Evolutionary conservation across 2,888 invertebrate species (phyloP), one percentile per base, ranked within the genome.

Genomic region (Ryuthela nishihirai): DNA sequence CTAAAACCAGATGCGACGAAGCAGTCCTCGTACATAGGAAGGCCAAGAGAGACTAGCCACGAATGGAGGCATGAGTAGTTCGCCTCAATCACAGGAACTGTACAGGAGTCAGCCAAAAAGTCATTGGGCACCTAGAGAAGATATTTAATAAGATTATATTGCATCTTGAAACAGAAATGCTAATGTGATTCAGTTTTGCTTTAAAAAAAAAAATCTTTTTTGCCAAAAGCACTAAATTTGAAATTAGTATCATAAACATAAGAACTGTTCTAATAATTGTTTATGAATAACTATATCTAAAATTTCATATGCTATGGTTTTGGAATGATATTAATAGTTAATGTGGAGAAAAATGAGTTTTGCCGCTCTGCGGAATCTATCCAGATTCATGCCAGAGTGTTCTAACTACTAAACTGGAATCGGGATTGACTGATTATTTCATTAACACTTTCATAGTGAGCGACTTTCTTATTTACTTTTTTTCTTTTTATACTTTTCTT

Each of bases 11-110:
- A 49, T 10, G 52, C 49, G 12, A 29, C 40, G 20, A 66, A 54
- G 20, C 45, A 47, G 12, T 29, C 21, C 36, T 55, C 66, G 65
- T 74, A 74, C 73, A 74, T 74, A 7, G 74, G 74, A 45, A 74
- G 67, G 25, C 74, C 74, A 29, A 73, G 69, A 25, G 73, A 73
- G 21, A 68, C 68, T 29, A 74, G 70, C 68, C 74, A 73, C 40
- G 70, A 70, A n/a, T 68, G 65, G 7, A 74, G 62, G 24, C 71
- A 70, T 9, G 69, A 67, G 40, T 72, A 71, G 66, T 72, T 71
- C 21, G 72, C 68, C 65, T 73, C 73, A 53, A 70, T 70, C 26
- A 64, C 58, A 15, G 72, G 70, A 24, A 67, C 69, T 6, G 67
- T 64, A 53, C 71, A 71, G 21, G 69, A 67, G 18, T 73, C 72